phyloP scores from a whole-genome alignment of 2,113 vertebrate species.

The Nesogale talazaci region DNA sequence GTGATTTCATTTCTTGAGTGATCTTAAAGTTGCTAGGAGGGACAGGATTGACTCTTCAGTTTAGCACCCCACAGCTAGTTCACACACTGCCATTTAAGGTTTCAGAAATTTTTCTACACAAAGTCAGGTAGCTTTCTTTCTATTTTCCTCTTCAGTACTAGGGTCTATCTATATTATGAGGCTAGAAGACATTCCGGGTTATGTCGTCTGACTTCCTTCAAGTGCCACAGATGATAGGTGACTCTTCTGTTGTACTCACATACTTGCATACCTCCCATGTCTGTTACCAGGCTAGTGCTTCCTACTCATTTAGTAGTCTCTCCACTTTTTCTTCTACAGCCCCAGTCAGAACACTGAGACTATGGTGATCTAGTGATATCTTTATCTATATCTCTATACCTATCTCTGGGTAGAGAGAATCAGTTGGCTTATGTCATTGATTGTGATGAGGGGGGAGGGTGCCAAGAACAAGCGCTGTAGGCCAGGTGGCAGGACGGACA shows the following conservation, averaged over 20 bases:
- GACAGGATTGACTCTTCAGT: too few relatives aligned
- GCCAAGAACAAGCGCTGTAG: background rate
- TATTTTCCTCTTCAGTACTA: conserved; percentile 2
- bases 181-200: background rate
- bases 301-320: background rate
- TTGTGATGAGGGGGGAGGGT: background rate
- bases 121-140: background rate
- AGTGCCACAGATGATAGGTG: background rate
- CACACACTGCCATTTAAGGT: background rate
- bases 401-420: too few relatives aligned
- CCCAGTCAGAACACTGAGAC: too few relatives aligned
- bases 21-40: too few relatives aligned
- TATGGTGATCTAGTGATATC: too few relatives aligned
- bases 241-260: background rate
- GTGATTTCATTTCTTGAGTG: too few relatives aligned
- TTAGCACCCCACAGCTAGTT: background rate
- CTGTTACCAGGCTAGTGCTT: background rate
- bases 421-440: background rate
- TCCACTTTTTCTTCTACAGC: background rate
- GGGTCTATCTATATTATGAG: background rate
- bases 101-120: background rate
- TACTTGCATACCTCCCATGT: background rate
- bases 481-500: background rate
- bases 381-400: too few relatives aligned
- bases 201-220: background rate